Conservation (phyloP, 1,140 invertebrate genomes). For the Leptestheria dahalacensis region DNA sequence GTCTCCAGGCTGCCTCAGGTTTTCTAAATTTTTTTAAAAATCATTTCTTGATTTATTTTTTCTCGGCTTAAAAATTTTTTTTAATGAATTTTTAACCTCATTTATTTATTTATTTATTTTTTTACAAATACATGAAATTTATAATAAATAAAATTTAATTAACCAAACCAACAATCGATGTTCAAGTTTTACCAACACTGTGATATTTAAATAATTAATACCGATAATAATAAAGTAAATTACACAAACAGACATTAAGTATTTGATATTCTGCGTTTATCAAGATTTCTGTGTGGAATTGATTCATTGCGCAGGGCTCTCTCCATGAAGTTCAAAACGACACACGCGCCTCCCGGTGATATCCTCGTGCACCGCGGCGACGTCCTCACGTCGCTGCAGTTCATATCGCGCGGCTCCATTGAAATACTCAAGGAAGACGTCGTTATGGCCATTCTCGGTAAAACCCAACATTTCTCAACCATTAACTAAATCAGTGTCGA, state of each 20-base stretch:
- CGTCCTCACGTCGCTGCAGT: constrained; percentile 85
- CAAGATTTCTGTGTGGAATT: background rate
- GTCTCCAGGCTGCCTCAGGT: constrained; percentile 90
- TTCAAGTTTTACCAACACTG: no score
- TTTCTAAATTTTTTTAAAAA: no score
- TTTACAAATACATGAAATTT: no score
- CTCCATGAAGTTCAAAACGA: constrained; percentile 86
- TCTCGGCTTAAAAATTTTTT: no score
- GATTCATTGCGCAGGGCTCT: constrained; percentile 48
- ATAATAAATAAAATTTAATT: no score
- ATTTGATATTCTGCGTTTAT: background rate
- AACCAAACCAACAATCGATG: no score
- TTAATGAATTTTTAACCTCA: no score
- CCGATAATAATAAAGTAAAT: no score
- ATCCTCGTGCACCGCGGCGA: constrained; percentile 91
- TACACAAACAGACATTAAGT: background rate
- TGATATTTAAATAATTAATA: no score
- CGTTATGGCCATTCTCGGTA: constrained; percentile 92
- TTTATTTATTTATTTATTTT: no score
- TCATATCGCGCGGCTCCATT: constrained; percentile 88
- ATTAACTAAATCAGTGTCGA: background rate
- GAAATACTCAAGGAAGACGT: constrained; percentile 94
- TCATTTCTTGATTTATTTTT: no score
- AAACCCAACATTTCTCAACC: constrained; percentile 26
- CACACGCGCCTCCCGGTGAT: constrained; percentile 93